Evolutionary conservation across 30 jellyfish, hydroid and myxozoan species (phyloP).

Genomic region (Rhopilema esculentum): DNA sequence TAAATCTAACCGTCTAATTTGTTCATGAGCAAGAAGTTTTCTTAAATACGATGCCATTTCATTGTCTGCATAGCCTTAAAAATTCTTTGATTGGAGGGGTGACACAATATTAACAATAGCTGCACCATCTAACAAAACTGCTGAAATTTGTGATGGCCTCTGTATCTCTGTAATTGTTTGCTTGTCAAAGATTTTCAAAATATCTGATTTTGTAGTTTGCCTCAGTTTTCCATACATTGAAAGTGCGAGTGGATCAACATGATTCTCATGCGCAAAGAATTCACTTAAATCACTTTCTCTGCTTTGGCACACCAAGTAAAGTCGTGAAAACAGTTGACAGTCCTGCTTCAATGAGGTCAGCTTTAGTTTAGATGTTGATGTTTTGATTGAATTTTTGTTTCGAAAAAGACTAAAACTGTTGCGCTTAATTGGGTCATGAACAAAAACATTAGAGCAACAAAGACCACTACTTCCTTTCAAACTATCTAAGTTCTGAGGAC

Average conservation of each 20-base stretch:
- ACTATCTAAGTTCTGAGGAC: too few relatives aligned
- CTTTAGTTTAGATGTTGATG: conserved; percentile 12
- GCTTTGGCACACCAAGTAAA: conserved; percentile 61
- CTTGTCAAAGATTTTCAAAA: conserved; percentile 44
- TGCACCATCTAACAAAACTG: conserved; percentile 54
- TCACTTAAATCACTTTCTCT: conserved; percentile 58
- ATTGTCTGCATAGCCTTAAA: conserved; percentile 33
- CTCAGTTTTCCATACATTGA: conserved; percentile 73
- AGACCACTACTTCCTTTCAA: neutral
- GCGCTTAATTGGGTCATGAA: conserved; percentile 17
- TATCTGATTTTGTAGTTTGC: conserved; percentile 53
- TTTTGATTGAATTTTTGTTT: neutral
- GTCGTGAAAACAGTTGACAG: conserved; percentile 41
- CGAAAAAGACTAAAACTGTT: conserved; percentile 37
- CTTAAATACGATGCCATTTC: conserved; percentile 22
- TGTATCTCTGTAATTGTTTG: neutral
- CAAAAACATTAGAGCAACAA: conserved; percentile 7
- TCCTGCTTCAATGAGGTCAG: conserved; percentile 45
- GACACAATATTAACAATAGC: conserved; percentile 49
- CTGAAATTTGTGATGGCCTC: conserved; percentile 20
- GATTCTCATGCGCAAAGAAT: conserved; percentile 61
- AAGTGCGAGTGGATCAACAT: conserved; percentile 41
- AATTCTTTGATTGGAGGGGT: conserved; percentile 6
- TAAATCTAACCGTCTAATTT: conserved; percentile 16
- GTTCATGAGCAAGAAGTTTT: conserved; percentile 8